A percentile compares a stretch with the other conserved stretches of the same genome.
Conservation (phyloP, 2,113 vertebrate genomes). For the Atlantisia rogersi region DNA sequence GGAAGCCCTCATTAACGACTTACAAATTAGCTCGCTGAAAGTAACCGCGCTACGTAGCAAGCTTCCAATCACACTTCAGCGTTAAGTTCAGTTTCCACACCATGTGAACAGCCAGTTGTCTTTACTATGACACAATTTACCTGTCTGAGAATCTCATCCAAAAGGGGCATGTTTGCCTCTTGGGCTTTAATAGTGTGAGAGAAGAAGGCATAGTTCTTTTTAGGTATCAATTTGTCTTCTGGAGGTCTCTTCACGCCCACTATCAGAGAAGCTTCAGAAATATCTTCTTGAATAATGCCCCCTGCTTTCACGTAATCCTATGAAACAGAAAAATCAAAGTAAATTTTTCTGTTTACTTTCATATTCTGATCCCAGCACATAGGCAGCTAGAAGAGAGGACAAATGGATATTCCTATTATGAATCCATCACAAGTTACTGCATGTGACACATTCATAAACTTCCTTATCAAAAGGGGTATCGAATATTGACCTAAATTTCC, state of each 20-base stretch:
- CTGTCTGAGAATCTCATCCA: constrained; percentile 92
- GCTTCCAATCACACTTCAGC: background rate
- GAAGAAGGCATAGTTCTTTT: constrained; percentile 96
- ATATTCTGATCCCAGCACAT: background rate
- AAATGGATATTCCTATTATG: background rate
- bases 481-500: background rate
- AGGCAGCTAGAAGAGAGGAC: background rate
- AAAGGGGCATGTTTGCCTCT: constrained; percentile 92
- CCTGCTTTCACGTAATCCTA: constrained; percentile 93
- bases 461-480: background rate
- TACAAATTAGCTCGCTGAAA: fast-evolving
- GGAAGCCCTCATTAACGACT: background rate
- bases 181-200: constrained; percentile 99
- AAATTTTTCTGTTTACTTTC: background rate
- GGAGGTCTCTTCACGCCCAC: constrained; percentile 93
- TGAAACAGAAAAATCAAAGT: constrained; percentile 15
- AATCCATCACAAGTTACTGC: background rate
- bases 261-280: constrained; percentile 93
- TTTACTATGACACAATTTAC: constrained; percentile 65
- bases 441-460: background rate
- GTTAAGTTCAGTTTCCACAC: background rate
- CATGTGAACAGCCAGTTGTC: background rate
- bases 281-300: constrained; percentile 92
- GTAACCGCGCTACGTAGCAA: background rate
- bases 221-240: constrained; percentile 89